phyloP scores from a whole-genome alignment of 2,113 vertebrate genomes.

The Neolamprologus falcicula region DNA sequence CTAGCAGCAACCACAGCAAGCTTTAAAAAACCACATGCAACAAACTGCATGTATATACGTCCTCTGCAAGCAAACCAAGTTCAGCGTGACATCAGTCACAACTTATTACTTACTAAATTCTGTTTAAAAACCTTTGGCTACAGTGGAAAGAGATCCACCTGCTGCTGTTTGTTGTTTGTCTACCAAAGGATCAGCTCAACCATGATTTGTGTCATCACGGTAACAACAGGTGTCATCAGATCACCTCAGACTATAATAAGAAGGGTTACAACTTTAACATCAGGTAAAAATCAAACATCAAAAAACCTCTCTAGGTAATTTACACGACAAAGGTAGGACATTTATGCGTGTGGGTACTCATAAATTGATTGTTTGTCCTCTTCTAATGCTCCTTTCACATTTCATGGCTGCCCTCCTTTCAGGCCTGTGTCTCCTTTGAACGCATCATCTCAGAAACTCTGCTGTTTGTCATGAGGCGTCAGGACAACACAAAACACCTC shows the following conservation, averaged over 20 bases:
- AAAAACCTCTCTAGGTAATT: neutral
- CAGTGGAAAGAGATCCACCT: neutral
- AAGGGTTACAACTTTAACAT: neutral
- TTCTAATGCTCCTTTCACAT: neutral
- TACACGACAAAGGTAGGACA: neutral
- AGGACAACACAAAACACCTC: neutral
- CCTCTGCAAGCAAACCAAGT: neutral
- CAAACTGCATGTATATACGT: neutral
- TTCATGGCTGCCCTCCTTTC: neutral
- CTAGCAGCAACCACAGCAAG: neutral
- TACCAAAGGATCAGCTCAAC: neutral
- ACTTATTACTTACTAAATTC: neutral
- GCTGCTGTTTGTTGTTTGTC: neutral
- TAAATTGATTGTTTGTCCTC: neutral
- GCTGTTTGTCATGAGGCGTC: neutral
- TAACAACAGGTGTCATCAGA: too few relatives aligned
- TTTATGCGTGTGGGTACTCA: neutral
- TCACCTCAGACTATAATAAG: neutral
- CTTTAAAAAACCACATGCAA: neutral
- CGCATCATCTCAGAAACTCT: neutral
- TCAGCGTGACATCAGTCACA: neutral
- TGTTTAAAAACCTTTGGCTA: neutral
- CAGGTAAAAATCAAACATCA: neutral
- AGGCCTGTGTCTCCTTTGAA: neutral
- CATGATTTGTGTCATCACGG: neutral